Percentiles rank a stretch among this genome's conserved stretches.
Evolutionary conservation across 1,140 invertebrate genomes (phyloP).

Genomic region (Cherax quadricarinatus): DNA sequence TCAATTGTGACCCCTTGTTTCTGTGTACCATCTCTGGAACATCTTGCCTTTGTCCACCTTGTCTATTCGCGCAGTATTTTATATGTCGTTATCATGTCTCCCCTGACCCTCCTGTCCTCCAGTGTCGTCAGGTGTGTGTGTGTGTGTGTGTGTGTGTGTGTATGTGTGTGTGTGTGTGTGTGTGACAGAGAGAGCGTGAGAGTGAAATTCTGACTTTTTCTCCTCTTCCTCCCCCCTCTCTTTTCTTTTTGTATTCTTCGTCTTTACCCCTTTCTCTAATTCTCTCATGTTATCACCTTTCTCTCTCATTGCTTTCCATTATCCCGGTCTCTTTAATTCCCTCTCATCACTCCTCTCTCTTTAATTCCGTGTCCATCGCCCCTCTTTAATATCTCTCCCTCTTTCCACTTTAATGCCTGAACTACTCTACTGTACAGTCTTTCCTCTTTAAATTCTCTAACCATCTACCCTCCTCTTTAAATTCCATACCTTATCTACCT

Average conservation of each 20-base stretch:
- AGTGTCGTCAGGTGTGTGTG: too few relatives aligned
- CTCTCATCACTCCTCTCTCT: background rate
- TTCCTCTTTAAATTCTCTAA: background rate
- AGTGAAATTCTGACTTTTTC: too few relatives aligned
- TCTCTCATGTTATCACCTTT: too few relatives aligned
- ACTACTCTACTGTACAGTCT: background rate
- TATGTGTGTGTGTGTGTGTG: too few relatives aligned
- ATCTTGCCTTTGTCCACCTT: too few relatives aligned
- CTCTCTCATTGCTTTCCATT: background rate
- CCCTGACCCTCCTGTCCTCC: too few relatives aligned
- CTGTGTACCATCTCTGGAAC: too few relatives aligned
- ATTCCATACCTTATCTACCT: background rate
- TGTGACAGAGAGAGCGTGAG: too few relatives aligned
- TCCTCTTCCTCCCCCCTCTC: background rate
- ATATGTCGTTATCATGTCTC: too few relatives aligned
- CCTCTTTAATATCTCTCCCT: background rate
- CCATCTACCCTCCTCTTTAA: background rate
- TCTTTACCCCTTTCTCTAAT: background rate
- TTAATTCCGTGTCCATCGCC: background rate
- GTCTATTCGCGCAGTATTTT: too few relatives aligned
- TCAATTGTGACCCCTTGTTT: too few relatives aligned
- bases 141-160: too few relatives aligned
- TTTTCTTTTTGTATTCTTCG: background rate
- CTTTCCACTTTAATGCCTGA: background rate
- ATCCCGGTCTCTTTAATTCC: background rate